phyloP scores from a whole-genome alignment of 23 tunicate species.

The Trididemnum miniatum region DNA sequence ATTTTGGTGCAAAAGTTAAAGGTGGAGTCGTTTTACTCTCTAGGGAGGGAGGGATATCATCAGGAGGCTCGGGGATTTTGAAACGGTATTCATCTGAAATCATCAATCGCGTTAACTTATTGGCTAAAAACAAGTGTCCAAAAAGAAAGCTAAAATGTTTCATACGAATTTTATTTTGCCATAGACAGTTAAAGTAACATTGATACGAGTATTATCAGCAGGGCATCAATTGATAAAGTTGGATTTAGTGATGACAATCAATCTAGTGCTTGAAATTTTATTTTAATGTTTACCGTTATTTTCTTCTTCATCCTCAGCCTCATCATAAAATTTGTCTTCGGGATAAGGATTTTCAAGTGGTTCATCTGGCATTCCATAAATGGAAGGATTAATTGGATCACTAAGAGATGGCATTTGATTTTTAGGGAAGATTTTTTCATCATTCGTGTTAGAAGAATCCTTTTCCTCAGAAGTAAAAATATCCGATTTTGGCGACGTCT shows the following conservation, averaged over 20 bases:
- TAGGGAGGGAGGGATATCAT: not conserved
- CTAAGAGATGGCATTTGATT: not conserved
- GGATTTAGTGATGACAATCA: no score
- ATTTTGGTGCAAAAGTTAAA: conserved; percentile 15
- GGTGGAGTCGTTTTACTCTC: not conserved
- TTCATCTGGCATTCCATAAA: not conserved
- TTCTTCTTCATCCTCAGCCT: not conserved
- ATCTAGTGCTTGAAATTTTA: no score
- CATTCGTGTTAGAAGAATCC: not conserved
- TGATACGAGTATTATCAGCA: no score
- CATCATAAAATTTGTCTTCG: not conserved
- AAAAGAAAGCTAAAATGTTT: no score
- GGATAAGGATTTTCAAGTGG: not conserved
- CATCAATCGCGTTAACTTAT: no score
- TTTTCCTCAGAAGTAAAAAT: not conserved
- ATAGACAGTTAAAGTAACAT: no score
- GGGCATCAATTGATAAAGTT: no score
- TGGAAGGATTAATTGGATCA: not conserved
- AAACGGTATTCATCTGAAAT: not conserved
- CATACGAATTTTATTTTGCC: no score
- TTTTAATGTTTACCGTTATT: not conserved
- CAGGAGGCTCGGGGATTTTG: not conserved
- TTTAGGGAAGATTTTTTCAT: not conserved
- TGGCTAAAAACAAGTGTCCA: no score
- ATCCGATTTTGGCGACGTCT: not conserved